phyloP scores from a whole-genome alignment of 2,797 vertebrate species.

The Peromyscus attwateri region DNA sequence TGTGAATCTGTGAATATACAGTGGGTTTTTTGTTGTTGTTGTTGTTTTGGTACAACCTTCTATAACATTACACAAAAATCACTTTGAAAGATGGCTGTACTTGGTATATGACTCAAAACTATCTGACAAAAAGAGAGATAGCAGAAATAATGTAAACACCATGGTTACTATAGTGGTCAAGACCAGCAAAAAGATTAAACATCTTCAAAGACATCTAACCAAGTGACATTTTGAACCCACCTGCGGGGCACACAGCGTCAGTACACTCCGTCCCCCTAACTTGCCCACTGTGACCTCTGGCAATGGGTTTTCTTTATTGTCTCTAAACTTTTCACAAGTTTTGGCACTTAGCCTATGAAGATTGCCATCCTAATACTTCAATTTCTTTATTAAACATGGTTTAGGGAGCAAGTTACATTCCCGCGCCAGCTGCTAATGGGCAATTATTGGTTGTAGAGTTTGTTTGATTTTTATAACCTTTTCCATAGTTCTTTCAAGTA shows the following conservation, averaged over 20 bases:
- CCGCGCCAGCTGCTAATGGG: background rate
- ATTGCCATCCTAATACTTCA: slow-evolving; percentile 24
- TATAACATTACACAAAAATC: slow-evolving; percentile 25
- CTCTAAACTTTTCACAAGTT: background rate
- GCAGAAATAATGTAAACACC: background rate
- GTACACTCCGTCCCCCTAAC: rapidly evolving
- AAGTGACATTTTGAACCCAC: background rate
- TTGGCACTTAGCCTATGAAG: background rate
- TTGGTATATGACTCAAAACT: background rate
- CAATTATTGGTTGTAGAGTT: slow-evolving; percentile 33
- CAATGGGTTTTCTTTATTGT: background rate
- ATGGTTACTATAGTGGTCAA: background rate
- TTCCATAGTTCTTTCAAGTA: slow-evolving; percentile 7
- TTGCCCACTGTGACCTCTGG: background rate
- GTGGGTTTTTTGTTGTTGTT: background rate
- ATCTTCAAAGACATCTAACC: background rate
- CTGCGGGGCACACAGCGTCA: background rate
- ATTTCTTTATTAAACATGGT: slow-evolving; percentile 50
- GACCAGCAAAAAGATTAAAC: background rate
- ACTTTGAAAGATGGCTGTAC: background rate
- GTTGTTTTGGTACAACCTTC: background rate
- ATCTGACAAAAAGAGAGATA: background rate
- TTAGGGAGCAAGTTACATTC: background rate
- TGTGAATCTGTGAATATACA: too few species aligned
- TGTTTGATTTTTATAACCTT: slow-evolving; percentile 49